phyloP scores from a whole-genome alignment of 2,888 invertebrate species.

The Orthosia gracilis region DNA sequence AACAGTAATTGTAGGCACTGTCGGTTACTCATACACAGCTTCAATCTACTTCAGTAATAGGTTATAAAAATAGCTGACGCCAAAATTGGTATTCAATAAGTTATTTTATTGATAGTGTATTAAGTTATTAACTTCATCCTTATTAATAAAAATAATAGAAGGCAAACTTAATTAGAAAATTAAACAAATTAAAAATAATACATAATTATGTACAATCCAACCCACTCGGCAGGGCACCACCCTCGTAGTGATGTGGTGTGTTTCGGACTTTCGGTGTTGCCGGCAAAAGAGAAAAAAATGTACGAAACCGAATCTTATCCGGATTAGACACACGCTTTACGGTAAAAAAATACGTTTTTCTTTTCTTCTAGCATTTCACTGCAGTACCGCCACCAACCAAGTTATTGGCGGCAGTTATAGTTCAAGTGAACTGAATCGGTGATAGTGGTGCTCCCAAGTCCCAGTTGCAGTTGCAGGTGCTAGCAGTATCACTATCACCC shows the following conservation, averaged over 20 bases:
- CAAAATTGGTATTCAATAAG: constrained; percentile 58
- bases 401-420: no score
- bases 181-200: constrained; percentile 72
- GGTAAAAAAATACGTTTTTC: background rate
- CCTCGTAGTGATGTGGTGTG: constrained; percentile 70
- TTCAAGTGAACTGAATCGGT: no score
- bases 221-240: constrained; percentile 75
- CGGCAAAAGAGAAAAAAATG: background rate
- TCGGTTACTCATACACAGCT: constrained; percentile 81
- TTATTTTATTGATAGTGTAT: constrained; percentile 53
- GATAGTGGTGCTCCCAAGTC: no score
- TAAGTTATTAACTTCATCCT: constrained; percentile 57
- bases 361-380: no score
- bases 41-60: constrained; percentile 79
- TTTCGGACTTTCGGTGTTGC: background rate
- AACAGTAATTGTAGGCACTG: constrained; percentile 75
- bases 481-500: no score
- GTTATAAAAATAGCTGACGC: constrained; percentile 85
- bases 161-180: constrained; percentile 63
- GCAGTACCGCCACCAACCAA: no score
- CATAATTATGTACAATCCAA: constrained; percentile 67
- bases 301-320: background rate
- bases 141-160: constrained; percentile 61
- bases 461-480: no score
- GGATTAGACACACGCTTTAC: background rate